Conservation (phyloP, 2,797 vertebrate genomes). For the Valencia hispanica region DNA sequence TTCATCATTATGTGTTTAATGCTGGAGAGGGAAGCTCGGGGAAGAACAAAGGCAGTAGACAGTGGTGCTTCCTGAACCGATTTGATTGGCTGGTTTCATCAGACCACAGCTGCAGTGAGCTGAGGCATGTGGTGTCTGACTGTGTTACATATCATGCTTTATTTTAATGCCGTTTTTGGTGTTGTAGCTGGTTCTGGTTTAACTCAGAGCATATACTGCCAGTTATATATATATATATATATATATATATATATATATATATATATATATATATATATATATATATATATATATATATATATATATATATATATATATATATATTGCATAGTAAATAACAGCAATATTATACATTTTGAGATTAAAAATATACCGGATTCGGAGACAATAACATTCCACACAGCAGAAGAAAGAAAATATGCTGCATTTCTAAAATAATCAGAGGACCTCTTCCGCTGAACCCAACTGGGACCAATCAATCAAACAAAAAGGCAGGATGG, state of each 20-base stretch:
- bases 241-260: too few relatives aligned
- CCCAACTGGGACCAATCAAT: conserved; percentile 11
- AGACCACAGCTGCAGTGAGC: conserved; percentile 71
- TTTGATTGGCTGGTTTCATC: conserved; percentile 69
- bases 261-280: too few relatives aligned
- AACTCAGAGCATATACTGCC: conserved; percentile 11
- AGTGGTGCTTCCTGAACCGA: conserved; percentile 65
- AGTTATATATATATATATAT: too few relatives aligned
- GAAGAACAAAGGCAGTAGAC: conserved; percentile 69
- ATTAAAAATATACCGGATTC: conserved; percentile 17
- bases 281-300: too few relatives aligned
- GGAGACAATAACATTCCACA: conserved; percentile 9
- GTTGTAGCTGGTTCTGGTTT: conserved; percentile 8
- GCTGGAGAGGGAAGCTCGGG: conserved; percentile 51
- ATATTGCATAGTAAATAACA: conserved; percentile 50
- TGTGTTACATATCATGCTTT: conserved; percentile 29
- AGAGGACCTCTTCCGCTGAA: conserved; percentile 11
- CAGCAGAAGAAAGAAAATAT: not conserved
- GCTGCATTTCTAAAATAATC: conserved; percentile 16
- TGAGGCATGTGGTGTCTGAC: conserved; percentile 45
- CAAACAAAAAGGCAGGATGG: conserved; percentile 25
- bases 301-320: not conserved
- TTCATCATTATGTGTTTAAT: conserved; percentile 68
- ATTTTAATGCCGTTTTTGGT: conserved; percentile 1
- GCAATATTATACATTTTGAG: not conserved